Evolutionary conservation across 2,113 vertebrate species (phyloP), one percentile per base, ranked within the genome.

Genomic region (Rhinolophus ferrumequinum): DNA sequence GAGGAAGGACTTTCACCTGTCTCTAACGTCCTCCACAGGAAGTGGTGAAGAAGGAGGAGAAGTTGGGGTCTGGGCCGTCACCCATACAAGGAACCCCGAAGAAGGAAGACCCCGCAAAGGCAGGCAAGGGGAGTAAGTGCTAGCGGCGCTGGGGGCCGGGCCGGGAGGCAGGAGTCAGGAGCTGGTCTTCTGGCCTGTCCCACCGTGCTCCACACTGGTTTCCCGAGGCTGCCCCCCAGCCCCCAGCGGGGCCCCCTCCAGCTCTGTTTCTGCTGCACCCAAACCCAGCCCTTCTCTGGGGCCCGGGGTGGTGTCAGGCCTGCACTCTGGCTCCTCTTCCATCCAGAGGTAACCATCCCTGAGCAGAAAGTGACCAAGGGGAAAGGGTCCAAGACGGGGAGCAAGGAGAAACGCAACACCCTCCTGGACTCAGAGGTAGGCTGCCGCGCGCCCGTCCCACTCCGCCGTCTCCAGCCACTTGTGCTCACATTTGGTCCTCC

Each of bases 1-100:
- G 56, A 33, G 64, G 58, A 0, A 26, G 64, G 28, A 3, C 58
- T 30, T 21, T 18, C 28, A 24, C 14, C 8, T 44, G 3, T 69
- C 24, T 5, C 18, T 41, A 1, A 3, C 2, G 0, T 24, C 28
- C 50, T 1, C 70, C 38, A 21, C 22, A 98, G 98, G 98, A 98
- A 38, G 24, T 75, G 38, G 24, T 75, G 38, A 98, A 98, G 89
- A 98, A 97, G 52, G 98, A 98, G 81, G 98, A 98, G 62, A 98
- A 98, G 66, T 44, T 95, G 2, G 94, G 66, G 47, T 58, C 50
- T 9, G 85, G 28, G 50, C 94, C 47, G 75, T 96, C 80, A 0
- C 97, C 80, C 33, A 94, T 21, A n/a, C 77, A 85, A 89, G 22
- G 94, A 64, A 22, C 82, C 79, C 58, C 66, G 8, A 98, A 97